A percentile compares a stretch with the other conserved stretches of the same genome.
These are phyloP conservation scores for Podarcis siculus DNA, from an alignment of 2,797 vertebrate genomes.

Conservation along the genomic window DNA sequence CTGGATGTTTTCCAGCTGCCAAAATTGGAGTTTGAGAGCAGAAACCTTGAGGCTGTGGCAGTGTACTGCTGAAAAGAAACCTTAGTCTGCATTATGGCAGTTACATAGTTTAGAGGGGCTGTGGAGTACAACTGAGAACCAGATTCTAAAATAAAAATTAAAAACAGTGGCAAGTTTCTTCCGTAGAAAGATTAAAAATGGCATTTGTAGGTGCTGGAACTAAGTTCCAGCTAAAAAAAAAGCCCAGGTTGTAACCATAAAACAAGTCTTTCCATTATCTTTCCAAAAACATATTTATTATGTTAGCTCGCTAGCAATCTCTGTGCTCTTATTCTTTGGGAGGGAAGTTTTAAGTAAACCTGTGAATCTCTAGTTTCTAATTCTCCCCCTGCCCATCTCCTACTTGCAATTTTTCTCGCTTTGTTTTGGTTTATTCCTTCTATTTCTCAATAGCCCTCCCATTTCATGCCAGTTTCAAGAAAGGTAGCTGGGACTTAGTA, in stretches of 20 bases:
- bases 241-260: slow-evolving; percentile 5
- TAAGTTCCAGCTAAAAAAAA: too few species aligned
- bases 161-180: neutral
- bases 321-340: slow-evolving; percentile 18
- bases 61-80: neutral
- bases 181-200: neutral
- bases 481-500: neutral
- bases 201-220: too few species aligned
- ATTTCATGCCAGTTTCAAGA: slow-evolving; percentile 8
- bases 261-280: neutral
- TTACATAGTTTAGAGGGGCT: neutral
- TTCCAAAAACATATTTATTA: slow-evolving; percentile 40
- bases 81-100: neutral
- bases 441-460: neutral
- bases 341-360: neutral
- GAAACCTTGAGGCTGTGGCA: neutral
- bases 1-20: neutral
- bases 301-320: slow-evolving; percentile 26
- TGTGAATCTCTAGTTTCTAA: neutral
- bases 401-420: neutral
- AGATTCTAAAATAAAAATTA: neutral
- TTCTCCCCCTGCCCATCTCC: slow-evolving; percentile 5
- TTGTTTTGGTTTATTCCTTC: neutral
- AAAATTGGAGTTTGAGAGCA: neutral
- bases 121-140: neutral